Evolutionary conservation across 1,140 invertebrate genomes (phyloP).

Genomic region (Globodera ellingtonae): DNA sequence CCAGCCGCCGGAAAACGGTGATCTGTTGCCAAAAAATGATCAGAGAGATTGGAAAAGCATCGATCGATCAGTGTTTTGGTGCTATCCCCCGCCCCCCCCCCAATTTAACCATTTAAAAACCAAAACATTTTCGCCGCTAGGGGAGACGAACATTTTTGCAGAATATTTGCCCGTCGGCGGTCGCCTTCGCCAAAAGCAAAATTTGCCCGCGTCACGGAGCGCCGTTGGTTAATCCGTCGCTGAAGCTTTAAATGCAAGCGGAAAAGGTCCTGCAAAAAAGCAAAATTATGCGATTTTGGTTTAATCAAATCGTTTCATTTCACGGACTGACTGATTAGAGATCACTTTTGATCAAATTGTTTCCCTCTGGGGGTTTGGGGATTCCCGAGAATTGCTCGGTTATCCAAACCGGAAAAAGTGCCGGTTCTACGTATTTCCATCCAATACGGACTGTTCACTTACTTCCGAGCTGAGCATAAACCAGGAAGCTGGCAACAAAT

Average conservation of each 20-base stretch:
- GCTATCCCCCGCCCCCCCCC: too few relatives aligned
- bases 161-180: slow-evolving; percentile 5
- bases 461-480: slow-evolving; percentile 18
- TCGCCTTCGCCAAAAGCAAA: slow-evolving; percentile 16
- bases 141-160: slow-evolving; percentile 16
- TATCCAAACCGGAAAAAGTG: not conserved
- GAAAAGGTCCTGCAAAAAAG: not conserved
- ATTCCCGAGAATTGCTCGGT: too few relatives aligned
- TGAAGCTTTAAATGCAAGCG: slow-evolving; percentile 20
- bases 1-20: not conserved
- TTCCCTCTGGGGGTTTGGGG: too few relatives aligned
- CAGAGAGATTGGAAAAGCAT: too few relatives aligned
- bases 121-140: not conserved
- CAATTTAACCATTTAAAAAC: not conserved
- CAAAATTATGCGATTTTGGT: too few relatives aligned
- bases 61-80: too few relatives aligned
- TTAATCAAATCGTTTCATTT: too few relatives aligned
- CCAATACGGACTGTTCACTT: not conserved
- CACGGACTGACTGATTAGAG: too few relatives aligned
- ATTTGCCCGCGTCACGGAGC: slow-evolving; percentile 16
- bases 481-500: slow-evolving; percentile 13
- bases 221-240: slow-evolving; percentile 3
- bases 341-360: too few relatives aligned
- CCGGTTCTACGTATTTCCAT: too few relatives aligned
- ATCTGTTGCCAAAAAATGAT: not conserved